phyloP scores from a whole-genome alignment of 2,888 invertebrate genomes.

The Ischnus inquisitorius region DNA sequence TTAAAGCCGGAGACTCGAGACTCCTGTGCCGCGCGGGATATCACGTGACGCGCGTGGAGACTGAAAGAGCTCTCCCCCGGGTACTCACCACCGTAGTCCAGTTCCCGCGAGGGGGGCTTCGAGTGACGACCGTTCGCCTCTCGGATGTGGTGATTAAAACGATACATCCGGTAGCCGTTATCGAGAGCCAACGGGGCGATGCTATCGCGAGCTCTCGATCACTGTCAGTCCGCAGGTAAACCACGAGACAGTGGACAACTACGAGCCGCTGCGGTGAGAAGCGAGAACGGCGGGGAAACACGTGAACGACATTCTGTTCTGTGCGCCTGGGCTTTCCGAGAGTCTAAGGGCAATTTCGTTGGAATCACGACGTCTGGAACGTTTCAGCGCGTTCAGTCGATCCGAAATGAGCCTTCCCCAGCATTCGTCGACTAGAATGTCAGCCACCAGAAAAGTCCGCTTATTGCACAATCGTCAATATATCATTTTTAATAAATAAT shows the following conservation, averaged over 20 bases:
- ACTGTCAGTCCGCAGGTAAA: slow-evolving; percentile 76
- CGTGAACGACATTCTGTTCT: slow-evolving; percentile 43
- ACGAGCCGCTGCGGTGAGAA: slow-evolving; percentile 28
- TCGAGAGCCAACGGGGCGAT: slow-evolving; percentile 76
- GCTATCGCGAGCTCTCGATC: slow-evolving; percentile 81
- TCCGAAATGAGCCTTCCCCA: not conserved
- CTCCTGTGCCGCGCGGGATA: slow-evolving; percentile 39
- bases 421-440: not conserved
- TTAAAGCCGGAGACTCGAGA: slow-evolving; percentile 37
- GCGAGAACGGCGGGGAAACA: slow-evolving; percentile 16
- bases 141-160: slow-evolving; percentile 83
- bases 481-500: not conserved
- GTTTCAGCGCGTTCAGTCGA: not conserved
- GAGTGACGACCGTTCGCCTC: slow-evolving; percentile 71
- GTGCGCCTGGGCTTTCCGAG: slow-evolving; percentile 31
- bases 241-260: slow-evolving; percentile 47
- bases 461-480: not conserved
- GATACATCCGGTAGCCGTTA: slow-evolving; percentile 83
- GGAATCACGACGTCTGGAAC: not conserved
- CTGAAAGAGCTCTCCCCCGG: slow-evolving; percentile 49
- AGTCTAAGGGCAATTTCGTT: slow-evolving; percentile 4
- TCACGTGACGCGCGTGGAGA: slow-evolving; percentile 64
- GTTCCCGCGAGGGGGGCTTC: slow-evolving; percentile 52
- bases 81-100: slow-evolving; percentile 37
- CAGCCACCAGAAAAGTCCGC: not conserved